Conservation (phyloP, 1,140 invertebrate genomes). For the Brachionus asplanchnoidis region DNA sequence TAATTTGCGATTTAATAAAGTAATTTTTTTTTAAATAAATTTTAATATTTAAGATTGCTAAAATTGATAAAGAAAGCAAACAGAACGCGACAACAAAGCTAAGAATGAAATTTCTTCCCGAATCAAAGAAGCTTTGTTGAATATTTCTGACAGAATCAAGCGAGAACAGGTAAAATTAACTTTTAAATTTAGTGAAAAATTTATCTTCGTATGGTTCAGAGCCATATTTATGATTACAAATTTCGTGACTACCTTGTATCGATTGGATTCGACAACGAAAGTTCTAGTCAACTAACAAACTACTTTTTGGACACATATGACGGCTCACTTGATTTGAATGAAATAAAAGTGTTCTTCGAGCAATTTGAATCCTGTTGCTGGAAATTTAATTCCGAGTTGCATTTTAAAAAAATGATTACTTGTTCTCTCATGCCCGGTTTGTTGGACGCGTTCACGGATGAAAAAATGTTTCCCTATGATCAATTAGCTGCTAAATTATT, state of each 20-base stretch:
- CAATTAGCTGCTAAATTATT: neutral
- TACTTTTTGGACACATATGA: conserved; percentile 12
- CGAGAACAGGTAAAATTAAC: neutral
- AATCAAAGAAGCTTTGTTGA: neutral
- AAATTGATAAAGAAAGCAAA: neutral
- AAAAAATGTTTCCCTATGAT: neutral
- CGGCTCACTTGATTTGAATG: conserved; percentile 11
- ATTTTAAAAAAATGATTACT: neutral
- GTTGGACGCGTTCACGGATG: neutral
- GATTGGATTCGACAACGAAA: conserved; percentile 3
- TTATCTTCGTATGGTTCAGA: neutral
- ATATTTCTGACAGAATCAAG: neutral
- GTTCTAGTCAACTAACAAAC: neutral
- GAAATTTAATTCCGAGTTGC: conserved; percentile 15
- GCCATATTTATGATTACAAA: conserved; percentile 23
- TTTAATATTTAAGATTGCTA: neutral
- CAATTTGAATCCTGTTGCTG: neutral
- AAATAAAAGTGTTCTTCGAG: neutral
- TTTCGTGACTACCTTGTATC: neutral
- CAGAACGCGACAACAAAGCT: neutral
- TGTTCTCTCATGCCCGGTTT: neutral
- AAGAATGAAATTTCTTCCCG: neutral
- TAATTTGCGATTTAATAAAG: neutral
- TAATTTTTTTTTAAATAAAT: neutral
- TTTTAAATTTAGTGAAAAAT: neutral